Conservation (phyloP, 2,113 vertebrate species). For the Symphodus melops region DNA sequence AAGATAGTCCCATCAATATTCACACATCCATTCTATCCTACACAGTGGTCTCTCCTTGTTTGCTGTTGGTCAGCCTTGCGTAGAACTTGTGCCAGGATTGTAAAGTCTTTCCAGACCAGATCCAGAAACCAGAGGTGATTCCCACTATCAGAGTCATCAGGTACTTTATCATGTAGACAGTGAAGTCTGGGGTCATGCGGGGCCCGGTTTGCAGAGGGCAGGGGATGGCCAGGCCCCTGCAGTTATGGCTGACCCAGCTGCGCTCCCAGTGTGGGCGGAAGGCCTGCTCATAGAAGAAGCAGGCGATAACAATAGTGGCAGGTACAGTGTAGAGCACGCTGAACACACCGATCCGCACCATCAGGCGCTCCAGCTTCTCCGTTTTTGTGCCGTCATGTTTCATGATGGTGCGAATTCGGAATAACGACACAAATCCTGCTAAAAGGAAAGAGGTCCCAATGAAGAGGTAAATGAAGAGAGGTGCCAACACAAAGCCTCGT, state of each 20-base stretch:
- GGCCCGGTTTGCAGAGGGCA: constrained; percentile 90
- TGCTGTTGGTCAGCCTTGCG: constrained; percentile 91
- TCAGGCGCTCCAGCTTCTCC: constrained; percentile 95
- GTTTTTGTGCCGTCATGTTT: constrained; percentile 98
- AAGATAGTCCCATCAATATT: constrained; percentile 28
- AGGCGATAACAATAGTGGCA: constrained; percentile 96
- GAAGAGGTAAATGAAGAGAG: constrained; percentile 97
- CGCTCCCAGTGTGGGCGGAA: constrained; percentile 96
- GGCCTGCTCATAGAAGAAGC: constrained; percentile 98
- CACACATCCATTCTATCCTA: constrained; percentile 56
- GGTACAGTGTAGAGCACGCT: constrained; percentile 98
- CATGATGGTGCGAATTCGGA: constrained; percentile 98
- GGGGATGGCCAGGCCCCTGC: constrained; percentile 94
- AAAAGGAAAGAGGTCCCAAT: constrained; percentile 96
- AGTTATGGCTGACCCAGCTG: constrained; percentile 95
- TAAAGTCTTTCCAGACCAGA: constrained; percentile 99
- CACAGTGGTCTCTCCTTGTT: constrained; percentile 95
- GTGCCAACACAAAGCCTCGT: constrained; percentile 94
- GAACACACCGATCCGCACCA: constrained; percentile 98
- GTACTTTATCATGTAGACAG: constrained; percentile 99
- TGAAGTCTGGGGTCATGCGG: constrained; percentile 95
- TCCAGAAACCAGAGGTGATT: constrained; percentile 99
- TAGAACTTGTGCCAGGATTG: constrained; percentile 98
- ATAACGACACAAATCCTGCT: constrained; percentile 96
- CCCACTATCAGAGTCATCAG: constrained; percentile 99